Conservation (phyloP, 1,140 invertebrate species). For the Papilio glaucus region DNA sequence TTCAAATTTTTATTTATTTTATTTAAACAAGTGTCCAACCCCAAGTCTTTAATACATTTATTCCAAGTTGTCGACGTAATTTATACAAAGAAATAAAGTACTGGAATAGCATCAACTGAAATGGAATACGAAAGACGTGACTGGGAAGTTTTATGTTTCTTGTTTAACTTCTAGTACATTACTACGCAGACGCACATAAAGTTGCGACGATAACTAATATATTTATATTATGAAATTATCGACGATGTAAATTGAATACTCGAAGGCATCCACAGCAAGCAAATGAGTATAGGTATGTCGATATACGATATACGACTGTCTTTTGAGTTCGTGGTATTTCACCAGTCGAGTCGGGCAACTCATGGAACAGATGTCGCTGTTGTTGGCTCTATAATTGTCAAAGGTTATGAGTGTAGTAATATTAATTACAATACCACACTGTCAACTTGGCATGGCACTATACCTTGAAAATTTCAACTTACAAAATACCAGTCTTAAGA, state of each 20-base stretch:
- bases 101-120: conserved; percentile 50
- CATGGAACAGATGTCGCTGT: no score
- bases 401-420: no score
- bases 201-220: not conserved
- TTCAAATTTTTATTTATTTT: not conserved
- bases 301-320: no score
- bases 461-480: no score
- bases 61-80: conserved; percentile 35
- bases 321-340: no score
- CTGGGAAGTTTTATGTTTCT: conserved; percentile 47
- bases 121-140: conserved; percentile 54
- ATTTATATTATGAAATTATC: not conserved
- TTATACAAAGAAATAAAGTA: conserved; percentile 52
- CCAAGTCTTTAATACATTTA: conserved; percentile 26
- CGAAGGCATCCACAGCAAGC: no score
- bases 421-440: no score
- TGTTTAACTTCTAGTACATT: conserved; percentile 20
- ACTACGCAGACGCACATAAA: conserved; percentile 1
- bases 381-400: no score
- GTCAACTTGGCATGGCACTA: no score
- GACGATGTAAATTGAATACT: not conserved
- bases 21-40: not conserved
- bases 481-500: no score
- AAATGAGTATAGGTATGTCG: no score
- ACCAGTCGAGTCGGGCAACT: no score